These are phyloP conservation scores for Intellagama lesueurii DNA, from an alignment of 2,797 vertebrate genomes.

Conservation along the genomic window DNA sequence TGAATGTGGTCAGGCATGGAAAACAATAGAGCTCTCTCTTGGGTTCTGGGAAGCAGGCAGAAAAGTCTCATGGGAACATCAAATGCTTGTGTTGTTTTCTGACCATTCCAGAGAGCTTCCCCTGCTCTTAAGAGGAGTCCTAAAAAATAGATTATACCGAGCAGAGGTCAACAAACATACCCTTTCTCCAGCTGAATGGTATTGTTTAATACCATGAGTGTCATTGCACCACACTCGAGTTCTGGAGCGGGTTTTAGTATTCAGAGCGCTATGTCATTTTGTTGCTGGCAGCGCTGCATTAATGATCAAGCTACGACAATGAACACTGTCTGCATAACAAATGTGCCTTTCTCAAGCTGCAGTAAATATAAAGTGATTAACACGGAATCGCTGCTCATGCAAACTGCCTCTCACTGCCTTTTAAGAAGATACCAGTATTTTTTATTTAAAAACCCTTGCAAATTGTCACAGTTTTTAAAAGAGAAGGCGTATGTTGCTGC, in stretches of 20 bases:
- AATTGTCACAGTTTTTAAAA: constrained; percentile 44
- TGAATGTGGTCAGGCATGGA: constrained; percentile 49
- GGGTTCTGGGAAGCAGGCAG: constrained; percentile 55
- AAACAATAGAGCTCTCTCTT: constrained; percentile 58
- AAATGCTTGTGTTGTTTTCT: constrained; percentile 61
- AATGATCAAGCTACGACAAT: constrained; percentile 75
- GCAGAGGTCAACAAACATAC: constrained; percentile 58
- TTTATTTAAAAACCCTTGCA: constrained; percentile 64
- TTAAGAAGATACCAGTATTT: constrained; percentile 66
- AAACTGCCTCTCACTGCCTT: constrained; percentile 67
- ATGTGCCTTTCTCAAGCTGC: constrained; percentile 77
- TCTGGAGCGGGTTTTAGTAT: constrained; percentile 70
- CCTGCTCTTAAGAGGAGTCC: constrained; percentile 46
- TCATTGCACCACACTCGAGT: constrained; percentile 67
- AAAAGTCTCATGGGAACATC: constrained; percentile 51
- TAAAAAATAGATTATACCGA: constrained; percentile 67
- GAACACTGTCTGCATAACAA: constrained; percentile 81
- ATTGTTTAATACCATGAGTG: constrained; percentile 70
- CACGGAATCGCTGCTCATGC: constrained; percentile 71
- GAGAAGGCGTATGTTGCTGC: constrained; percentile 28
- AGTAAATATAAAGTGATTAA: constrained; percentile 78
- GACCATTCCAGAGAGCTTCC: constrained; percentile 47
- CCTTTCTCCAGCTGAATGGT: constrained; percentile 54
- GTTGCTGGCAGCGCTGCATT: constrained; percentile 75
- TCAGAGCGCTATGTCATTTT: constrained; percentile 78